Evolutionary conservation across 2,888 invertebrate species (phyloP).

Genomic region (Dichetophora obliterata): DNA sequence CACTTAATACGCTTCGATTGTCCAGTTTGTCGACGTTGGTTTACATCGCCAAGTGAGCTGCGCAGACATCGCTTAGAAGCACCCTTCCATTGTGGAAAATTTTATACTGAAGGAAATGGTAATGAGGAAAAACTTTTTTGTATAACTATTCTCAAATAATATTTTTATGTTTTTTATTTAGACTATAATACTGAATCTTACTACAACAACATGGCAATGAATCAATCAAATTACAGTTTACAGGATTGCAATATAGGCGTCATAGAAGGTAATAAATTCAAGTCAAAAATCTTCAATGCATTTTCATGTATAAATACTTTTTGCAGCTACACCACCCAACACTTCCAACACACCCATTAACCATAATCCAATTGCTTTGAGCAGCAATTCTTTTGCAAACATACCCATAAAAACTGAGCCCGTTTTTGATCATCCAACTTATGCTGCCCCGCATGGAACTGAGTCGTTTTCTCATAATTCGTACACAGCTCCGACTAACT

Average conservation of each 20-base stretch:
- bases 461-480: constrained; percentile 38
- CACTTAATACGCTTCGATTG: constrained; percentile 64
- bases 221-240: constrained; percentile 55
- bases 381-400: not conserved
- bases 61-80: constrained; percentile 62
- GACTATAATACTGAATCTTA: not conserved
- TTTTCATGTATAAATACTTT: not conserved
- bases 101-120: constrained; percentile 52
- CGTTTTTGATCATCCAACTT: constrained; percentile 1
- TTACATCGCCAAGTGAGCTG: constrained; percentile 60
- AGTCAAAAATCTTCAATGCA: not conserved
- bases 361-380: not conserved
- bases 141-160: not conserved
- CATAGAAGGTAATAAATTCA: constrained; percentile 55
- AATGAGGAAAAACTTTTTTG: not conserved
- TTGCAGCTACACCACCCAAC: constrained; percentile 28
- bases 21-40: constrained; percentile 63
- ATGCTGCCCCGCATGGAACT: constrained; percentile 25
- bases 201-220: constrained; percentile 29
- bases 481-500: not conserved
- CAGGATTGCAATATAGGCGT: constrained; percentile 60
- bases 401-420: constrained; percentile 28
- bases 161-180: not conserved
- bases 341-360: constrained; percentile 14
- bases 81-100: constrained; percentile 65